Conservation (phyloP, 2,113 vertebrate genomes). For the Penelope pileata region DNA sequence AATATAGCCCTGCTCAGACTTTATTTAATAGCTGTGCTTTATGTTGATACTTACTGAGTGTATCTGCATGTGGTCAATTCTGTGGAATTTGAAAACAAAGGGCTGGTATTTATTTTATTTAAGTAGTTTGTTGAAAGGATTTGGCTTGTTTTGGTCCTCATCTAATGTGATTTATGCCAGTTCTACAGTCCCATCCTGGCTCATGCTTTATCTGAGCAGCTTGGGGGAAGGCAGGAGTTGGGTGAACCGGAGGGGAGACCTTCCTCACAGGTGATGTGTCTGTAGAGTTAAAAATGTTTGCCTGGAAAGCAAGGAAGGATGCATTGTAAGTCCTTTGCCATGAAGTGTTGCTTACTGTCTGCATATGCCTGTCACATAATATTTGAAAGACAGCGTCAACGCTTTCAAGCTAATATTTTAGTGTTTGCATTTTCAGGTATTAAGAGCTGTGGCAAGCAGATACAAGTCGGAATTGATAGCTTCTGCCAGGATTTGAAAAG, state of each 20-base stretch:
- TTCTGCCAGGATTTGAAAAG: not conserved
- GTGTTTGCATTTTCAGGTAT: not conserved
- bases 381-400: not conserved
- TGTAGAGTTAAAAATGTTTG: not conserved
- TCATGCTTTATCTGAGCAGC: not conserved
- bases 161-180: not conserved
- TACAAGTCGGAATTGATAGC: not conserved
- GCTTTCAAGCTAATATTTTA: not conserved
- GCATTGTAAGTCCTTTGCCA: not conserved
- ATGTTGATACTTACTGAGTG: not conserved
- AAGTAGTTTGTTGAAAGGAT: not conserved
- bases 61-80: not conserved
- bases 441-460: not conserved
- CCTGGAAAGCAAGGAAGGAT: not conserved
- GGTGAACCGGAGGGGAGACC: not conserved
- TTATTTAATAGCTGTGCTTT: not conserved
- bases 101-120: not conserved
- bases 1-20: not conserved
- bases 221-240: not conserved
- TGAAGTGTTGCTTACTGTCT: not conserved
- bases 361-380: not conserved
- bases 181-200: not conserved
- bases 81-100: not conserved
- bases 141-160: not conserved
- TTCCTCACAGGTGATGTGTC: not conserved